A percentile compares a stretch with the other conserved stretches of the same genome.
These are phyloP conservation scores for Rhegmatorhina hoffmannsi DNA, from an alignment of 2,113 vertebrate genomes.

Conservation along the genomic window DNA sequence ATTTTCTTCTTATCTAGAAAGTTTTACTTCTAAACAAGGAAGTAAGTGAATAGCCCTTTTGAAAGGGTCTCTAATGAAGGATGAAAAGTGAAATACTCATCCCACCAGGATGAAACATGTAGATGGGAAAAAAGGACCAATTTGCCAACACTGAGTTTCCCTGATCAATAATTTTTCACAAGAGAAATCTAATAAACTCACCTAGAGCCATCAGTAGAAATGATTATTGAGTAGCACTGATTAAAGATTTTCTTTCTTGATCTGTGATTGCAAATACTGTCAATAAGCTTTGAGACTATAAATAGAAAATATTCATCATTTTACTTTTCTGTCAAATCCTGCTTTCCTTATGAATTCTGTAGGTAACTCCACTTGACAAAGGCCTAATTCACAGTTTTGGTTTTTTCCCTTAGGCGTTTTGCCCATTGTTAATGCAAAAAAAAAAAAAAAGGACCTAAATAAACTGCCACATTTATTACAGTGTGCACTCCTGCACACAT, in stretches of 20 bases:
- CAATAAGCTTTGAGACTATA: neutral
- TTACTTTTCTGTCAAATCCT: conserved; percentile 14
- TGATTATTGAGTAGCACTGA: neutral
- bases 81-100: neutral
- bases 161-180: neutral
- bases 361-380: conserved; percentile 35
- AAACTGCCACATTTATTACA: conserved; percentile 8
- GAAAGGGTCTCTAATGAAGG: neutral
- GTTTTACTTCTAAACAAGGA: neutral
- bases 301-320: neutral
- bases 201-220: neutral
- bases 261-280: neutral
- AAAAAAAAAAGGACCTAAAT: neutral
- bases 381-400: neutral
- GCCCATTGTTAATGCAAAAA: neutral
- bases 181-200: neutral
- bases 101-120: neutral
- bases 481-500: neutral
- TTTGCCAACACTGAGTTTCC: neutral
- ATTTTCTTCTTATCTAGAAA: neutral
- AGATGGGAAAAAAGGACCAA: neutral
- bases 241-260: neutral
- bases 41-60: neutral
- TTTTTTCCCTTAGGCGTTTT: neutral
- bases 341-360: neutral